Evolutionary conservation across 2,797 vertebrate species (phyloP), one percentile per base, ranked within the genome.

Genomic region (Setipinna tenuifilis): DNA sequence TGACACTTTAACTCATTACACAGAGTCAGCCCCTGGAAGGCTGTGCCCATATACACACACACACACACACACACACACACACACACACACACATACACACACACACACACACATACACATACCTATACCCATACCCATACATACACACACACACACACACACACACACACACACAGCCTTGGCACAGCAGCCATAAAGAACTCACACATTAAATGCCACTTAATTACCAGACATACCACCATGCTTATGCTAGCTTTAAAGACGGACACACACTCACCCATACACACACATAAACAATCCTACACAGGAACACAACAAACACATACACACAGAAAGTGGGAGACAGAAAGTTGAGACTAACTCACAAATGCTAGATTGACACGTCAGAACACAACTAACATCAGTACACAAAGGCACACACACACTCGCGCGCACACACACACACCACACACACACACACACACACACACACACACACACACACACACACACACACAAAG

Each of bases 181-280:
- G 84, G 88, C 82, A 91, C 88, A 88, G 62, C 3, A 54, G 89
- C 91, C 88, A 93, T 92, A 88, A 93, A 92, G 91, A 90, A 89
- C 85, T 89, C 89, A 91, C 90, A 92, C 46, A 90, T 94, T 93
- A 94, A 94, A 94, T 91, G 92, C 87, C 91, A 94, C 91, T 94
- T 95, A 91, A 94, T 95, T 94, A 95, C 89, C 89, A 90, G 91
- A 93, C 93, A 92, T 94, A 87, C 78, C 84, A 82, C 35, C 25
- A 41, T 61, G 65, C 50, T 81, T 23, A 54, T 54, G 23, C 28
- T 28, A 16, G 46, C 83, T 65, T 14, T 28, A 80, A 19, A 44
- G 21, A 6, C 61, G 21, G 50, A 81, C 16, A 41, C 23, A 82
- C 17, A 23, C 58, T 28, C 21, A 75, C 57, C 65, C 59, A 82